Evolutionary conservation across 2,797 vertebrate genomes (phyloP).

Genomic region (Carcharodon carcharias): DNA sequence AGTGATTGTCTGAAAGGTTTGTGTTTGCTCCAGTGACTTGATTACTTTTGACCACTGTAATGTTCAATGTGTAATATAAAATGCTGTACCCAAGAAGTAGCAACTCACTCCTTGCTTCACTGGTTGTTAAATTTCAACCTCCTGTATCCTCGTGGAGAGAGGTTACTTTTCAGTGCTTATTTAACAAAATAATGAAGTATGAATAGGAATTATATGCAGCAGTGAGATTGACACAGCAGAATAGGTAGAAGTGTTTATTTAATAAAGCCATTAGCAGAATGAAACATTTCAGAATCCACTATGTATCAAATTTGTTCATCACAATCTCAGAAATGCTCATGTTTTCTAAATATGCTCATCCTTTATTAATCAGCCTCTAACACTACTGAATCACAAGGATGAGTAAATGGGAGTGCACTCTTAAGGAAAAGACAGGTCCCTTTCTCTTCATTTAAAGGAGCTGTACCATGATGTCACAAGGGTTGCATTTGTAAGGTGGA

Average conservation of each 20-base stretch:
- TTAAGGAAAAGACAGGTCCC: neutral
- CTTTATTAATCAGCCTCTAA: neutral
- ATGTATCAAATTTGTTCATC: neutral
- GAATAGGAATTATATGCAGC: neutral
- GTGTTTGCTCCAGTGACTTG: neutral
- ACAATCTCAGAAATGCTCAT: neutral
- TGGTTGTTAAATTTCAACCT: neutral
- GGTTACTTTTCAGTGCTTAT: neutral
- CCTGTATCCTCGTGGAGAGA: neutral
- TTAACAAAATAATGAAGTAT: neutral
- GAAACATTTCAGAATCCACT: neutral
- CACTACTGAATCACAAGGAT: neutral
- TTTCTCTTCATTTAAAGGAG: neutral
- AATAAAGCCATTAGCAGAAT: neutral
- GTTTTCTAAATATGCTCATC: neutral
- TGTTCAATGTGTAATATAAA: neutral
- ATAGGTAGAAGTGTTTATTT: neutral
- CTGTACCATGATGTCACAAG: neutral
- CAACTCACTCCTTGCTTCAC: neutral
- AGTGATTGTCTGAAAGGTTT: too few species aligned
- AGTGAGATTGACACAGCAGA: neutral
- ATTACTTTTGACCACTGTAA: neutral
- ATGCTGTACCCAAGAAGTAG: neutral
- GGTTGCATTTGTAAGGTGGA: neutral
- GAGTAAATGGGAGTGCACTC: neutral